Conservation (phyloP, 2,797 vertebrate genomes). For the Aldrovandia affinis region DNA sequence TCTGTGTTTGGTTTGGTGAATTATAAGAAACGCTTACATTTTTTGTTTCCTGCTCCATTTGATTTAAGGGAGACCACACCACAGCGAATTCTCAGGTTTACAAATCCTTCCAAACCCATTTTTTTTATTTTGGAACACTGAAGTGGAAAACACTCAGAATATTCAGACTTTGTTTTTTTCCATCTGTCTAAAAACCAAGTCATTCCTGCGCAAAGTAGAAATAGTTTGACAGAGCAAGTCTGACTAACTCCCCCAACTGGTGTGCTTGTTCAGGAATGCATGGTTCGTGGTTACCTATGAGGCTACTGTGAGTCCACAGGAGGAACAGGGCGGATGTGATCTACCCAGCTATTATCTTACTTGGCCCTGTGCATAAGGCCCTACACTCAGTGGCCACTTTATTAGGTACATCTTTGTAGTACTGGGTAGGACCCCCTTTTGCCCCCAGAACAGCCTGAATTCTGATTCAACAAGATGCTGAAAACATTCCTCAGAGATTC, state of each 20-base stretch:
- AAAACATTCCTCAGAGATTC: no score
- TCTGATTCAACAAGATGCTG: no score
- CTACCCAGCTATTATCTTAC: slow-evolving; percentile 17
- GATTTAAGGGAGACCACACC: slow-evolving; percentile 16
- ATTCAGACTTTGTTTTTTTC: slow-evolving; percentile 15
- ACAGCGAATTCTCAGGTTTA: slow-evolving; percentile 15
- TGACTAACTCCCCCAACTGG: not conserved
- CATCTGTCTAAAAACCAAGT: slow-evolving; percentile 20
- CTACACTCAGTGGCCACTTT: not conserved
- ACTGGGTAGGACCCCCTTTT: no score
- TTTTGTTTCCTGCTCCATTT: not conserved
- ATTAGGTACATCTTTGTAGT: no score
- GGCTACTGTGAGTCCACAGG: slow-evolving; percentile 1
- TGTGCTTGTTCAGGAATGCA: not conserved
- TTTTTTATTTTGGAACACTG: slow-evolving; percentile 31
- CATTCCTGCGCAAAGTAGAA: not conserved
- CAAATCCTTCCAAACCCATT: slow-evolving; percentile 7
- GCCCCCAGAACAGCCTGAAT: no score
- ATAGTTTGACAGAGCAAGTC: not conserved
- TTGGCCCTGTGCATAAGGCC: not conserved
- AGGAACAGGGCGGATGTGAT: slow-evolving; percentile 17
- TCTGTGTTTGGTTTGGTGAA: not conserved
- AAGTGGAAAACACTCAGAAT: slow-evolving; percentile 3
- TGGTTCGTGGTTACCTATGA: not conserved
- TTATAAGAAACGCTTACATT: not conserved